Percentiles rank a stretch among this genome's conserved stretches.
Conservation (phyloP, 2,113 vertebrate species). For the Meriones unguiculatus region DNA sequence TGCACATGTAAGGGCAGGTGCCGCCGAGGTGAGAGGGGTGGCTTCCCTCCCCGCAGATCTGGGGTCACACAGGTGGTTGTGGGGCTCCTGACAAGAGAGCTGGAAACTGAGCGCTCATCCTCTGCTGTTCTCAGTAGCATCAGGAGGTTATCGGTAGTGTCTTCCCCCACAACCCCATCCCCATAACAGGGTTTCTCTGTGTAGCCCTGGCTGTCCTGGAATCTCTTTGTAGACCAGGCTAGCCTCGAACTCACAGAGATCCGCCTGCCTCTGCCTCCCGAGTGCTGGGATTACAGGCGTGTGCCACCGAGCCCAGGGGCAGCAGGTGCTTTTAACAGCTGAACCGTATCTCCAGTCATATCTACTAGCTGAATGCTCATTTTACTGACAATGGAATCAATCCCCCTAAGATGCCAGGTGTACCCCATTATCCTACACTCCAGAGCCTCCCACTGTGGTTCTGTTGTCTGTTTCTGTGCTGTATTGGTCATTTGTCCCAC, state of each 20-base stretch:
- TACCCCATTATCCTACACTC: background rate
- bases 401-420: background rate
- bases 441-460: background rate
- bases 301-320: no score
- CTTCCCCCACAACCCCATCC: no score
- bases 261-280: no score
- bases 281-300: no score
- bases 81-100: background rate
- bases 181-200: no score
- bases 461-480: background rate
- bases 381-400: background rate
- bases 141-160: no score
- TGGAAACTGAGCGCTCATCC: background rate
- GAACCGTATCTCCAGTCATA: background rate
- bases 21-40: background rate
- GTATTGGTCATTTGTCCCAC: background rate
- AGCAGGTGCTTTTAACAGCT: background rate
- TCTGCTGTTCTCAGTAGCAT: no score
- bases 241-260: no score
- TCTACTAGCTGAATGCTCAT: background rate
- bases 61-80: background rate
- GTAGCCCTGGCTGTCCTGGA: no score
- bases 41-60: background rate
- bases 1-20: background rate
- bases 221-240: no score